Conservation (phyloP, 2,113 vertebrate genomes). For the Podiceps cristatus region DNA sequence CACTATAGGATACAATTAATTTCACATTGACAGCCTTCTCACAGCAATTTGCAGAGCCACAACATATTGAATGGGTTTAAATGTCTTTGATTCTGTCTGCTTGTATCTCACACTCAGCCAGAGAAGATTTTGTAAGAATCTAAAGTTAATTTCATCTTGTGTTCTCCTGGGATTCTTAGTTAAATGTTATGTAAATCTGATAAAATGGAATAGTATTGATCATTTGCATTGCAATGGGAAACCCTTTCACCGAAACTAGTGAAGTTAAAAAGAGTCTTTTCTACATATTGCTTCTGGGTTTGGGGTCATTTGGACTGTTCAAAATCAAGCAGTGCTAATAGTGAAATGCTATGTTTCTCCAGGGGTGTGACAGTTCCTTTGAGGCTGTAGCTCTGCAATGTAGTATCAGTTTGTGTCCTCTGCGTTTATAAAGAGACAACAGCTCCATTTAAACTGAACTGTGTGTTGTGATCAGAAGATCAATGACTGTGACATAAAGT, state of each 20-base stretch:
- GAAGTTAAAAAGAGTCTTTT: not conserved
- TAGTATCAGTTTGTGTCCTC: not conserved
- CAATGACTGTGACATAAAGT: not conserved
- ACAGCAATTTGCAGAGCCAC: not conserved
- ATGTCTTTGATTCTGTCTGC: slow-evolving; percentile 2
- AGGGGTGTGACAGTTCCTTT: not conserved
- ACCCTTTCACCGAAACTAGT: not conserved
- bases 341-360: not conserved
- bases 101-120: not conserved
- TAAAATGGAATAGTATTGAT: not conserved
- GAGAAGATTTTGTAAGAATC: not conserved
- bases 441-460: not conserved
- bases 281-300: not conserved
- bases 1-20: not conserved
- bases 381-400: not conserved
- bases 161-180: not conserved
- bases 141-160: not conserved
- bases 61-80: not conserved
- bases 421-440: not conserved
- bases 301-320: not conserved
- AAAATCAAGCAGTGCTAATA: not conserved
- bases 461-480: not conserved
- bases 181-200: not conserved
- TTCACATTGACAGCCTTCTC: not conserved
- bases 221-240: not conserved